Conservation (phyloP, 1,140 invertebrate genomes). For the Heterodera schachtii region DNA sequence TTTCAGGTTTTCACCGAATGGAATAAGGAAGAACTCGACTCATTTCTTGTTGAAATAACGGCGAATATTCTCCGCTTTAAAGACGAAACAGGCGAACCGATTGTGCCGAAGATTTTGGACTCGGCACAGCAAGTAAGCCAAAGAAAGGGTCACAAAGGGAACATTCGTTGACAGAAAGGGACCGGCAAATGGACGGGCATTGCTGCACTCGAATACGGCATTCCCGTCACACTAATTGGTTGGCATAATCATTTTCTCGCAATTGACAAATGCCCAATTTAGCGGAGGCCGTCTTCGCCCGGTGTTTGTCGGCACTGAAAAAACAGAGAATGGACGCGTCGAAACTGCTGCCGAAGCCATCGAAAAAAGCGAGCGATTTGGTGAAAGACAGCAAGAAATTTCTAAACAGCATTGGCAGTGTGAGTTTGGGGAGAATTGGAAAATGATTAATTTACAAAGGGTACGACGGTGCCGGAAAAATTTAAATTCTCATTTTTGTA, state of each 20-base stretch:
- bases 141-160: neutral
- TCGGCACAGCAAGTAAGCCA: conserved; percentile 80
- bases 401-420: conserved; percentile 75
- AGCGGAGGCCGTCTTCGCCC: conserved; percentile 92
- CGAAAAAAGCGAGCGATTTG: conserved; percentile 61
- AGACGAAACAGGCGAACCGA: conserved; percentile 78
- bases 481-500: too few relatives aligned
- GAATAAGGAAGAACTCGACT: conserved; percentile 94
- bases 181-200: conserved; percentile 99
- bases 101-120: conserved; percentile 90
- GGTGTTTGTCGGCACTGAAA: conserved; percentile 87
- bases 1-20: conserved; percentile 82
- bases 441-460: neutral
- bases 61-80: conserved; percentile 92
- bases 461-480: conserved; percentile 59
- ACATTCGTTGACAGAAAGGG: conserved; percentile 75
- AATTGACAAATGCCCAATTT: conserved; percentile 28
- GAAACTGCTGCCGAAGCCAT: conserved; percentile 72
- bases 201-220: conserved; percentile 88
- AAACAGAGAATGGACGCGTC: conserved; percentile 82
- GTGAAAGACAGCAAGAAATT: conserved; percentile 79
- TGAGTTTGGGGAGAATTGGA: neutral
- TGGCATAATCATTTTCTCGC: neutral
- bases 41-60: conserved; percentile 98
- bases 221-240: conserved; percentile 94